Evolutionary conservation across 2,797 vertebrate species (phyloP), one percentile per base, ranked within the genome.

Genomic region (Novumbra hubbsi): DNA sequence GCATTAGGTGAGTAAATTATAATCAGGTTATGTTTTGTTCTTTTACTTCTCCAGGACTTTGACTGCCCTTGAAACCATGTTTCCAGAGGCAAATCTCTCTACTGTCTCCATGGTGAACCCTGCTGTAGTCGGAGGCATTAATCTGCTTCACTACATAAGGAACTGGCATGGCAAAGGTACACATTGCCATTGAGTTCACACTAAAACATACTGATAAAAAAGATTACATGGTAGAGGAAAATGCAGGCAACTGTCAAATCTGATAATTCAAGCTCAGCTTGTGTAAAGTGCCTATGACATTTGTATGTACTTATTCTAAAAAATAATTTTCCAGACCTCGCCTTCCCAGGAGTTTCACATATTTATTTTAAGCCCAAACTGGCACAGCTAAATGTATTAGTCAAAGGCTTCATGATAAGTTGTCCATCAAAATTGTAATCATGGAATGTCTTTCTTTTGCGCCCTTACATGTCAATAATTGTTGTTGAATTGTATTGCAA

Each of bases 111-210:
- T 8, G 0, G 24, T 87, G 27, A 63, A 85, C 1, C 84, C 85
- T 0, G 3, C 88, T 28, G 60, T 95, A 3, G 78, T 72, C 14
- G 82, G 73, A 75, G 77, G 81, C 73, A 81, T 91, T 65, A 81
- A 34, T 21, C 0, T 92, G 50, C 80, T 92, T 34, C 71, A 75
- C n/a, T 92, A 94, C 74, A 45, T 87, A 38, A 79, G 80, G 52
- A 82, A 83, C 16, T 94, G 93, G 94, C 83, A 90, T 2, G 92
- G 92, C 45, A 89, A 79, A 89, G 80, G 94, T 94, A 76, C 2
- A 68, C 41, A 45, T 45, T 45, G 34, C 1, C 34, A 38, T 38
- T 38, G 34, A 38, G 34, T 38, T 5, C 34, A 38, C 4, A n/a
- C n/a, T n/a, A n/a, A n/a, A n/a, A n/a, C n/a, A n/a, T n/a, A n/a